Evolutionary conservation across 2,113 vertebrate genomes (phyloP).

Genomic region (Crotalus tigris): DNA sequence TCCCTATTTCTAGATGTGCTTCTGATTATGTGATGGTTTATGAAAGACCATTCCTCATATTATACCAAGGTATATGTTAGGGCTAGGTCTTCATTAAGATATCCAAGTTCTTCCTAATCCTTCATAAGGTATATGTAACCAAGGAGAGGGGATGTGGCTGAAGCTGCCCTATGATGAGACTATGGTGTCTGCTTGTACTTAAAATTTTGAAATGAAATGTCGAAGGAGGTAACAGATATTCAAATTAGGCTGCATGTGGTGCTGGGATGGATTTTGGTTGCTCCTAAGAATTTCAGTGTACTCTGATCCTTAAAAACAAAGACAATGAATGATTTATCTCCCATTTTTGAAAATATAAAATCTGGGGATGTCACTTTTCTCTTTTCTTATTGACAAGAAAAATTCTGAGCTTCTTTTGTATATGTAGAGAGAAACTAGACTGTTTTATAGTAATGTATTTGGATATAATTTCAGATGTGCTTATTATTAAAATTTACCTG

Average conservation of each 20-base stretch:
- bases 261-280: background rate
- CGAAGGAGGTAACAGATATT: background rate
- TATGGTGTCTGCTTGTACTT: background rate
- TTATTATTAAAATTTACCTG: background rate
- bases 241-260: background rate
- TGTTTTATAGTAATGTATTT: background rate
- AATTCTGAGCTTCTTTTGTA: background rate
- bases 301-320: background rate
- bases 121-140: background rate
- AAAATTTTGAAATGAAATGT: background rate
- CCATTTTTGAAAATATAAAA: background rate
- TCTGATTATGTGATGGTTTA: background rate
- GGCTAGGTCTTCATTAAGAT: background rate
- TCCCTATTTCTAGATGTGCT: background rate
- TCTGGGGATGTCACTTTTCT: background rate
- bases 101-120: background rate
- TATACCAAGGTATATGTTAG: background rate
- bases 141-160: too few relatives aligned
- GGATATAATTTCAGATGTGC: background rate
- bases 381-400: too few relatives aligned
- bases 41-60: background rate
- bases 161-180: background rate
- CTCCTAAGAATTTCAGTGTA: background rate
- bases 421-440: background rate
- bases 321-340: background rate